Base-by-base conservation (phyloP, 2,888 invertebrate species). In the Rhynchonema sp. region DNA sequence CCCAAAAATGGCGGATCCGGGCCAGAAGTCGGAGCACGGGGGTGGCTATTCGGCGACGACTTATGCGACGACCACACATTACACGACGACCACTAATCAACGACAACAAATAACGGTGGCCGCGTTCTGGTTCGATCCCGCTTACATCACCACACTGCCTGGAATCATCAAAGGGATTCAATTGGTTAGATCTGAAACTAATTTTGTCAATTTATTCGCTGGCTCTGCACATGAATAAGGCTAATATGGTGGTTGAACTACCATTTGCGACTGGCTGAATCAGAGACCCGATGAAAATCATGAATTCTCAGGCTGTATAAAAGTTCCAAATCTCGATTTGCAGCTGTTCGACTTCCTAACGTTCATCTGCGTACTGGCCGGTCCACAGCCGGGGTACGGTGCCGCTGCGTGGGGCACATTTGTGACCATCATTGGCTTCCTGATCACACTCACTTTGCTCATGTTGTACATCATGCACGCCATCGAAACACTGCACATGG, bases 401-500 rank as follows among this genome's bases (percentile, higher is more conserved):
- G 54, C 27, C 28, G 54, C 54, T 3, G 54, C 9, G 3, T 54
- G 54, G 54, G 54, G 54, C 23, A 54, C 28, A 22, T 54, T 54
- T 27, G 54, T 54, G 6, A 54, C 27, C 27, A 54, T 54, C 13
- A 54, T 54, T 13, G 54, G 27, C 13, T 54, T 54, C 28, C 3
- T 54, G 26, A 54, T 54, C 54, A 54, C 54, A 13, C 54, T 54
- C 3, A 27, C 28, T 6, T 23, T 54, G 54, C 54, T 54, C 54
- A 54, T 54, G 54, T 27, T 54, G 26, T 54, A 54, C 54, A 54
- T 54, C 3, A 26, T 54, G 54, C 54, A 54, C 54, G 54, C 28
- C 27, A 54, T 54, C 22, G 54, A 54, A 27, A 28, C 54, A 27
- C 26, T 28, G 23, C 27, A 28, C 26, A 54, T 54, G 54, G 28